These are phyloP conservation scores for Cisticola juncidis DNA, from an alignment of 2,113 vertebrate genomes.

Conservation along the genomic window DNA sequence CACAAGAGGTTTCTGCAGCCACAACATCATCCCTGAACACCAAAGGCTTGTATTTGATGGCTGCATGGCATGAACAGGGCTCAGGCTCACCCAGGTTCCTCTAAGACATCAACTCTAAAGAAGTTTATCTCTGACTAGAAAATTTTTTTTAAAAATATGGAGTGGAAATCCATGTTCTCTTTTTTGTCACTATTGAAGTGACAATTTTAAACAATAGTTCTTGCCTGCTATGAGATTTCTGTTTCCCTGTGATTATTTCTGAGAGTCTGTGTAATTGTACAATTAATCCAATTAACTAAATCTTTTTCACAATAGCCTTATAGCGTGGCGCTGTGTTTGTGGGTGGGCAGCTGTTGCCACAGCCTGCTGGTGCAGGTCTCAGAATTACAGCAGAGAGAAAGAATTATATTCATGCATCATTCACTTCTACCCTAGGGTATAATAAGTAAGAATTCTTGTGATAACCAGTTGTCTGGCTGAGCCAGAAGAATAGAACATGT, in stretches of 20 bases:
- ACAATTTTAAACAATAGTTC: neutral
- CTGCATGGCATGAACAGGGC: neutral
- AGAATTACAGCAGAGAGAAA: neutral
- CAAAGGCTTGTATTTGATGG: neutral
- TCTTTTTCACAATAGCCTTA: neutral
- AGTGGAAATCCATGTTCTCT: neutral
- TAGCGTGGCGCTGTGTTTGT: neutral
- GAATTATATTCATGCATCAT: neutral
- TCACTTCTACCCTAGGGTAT: neutral
- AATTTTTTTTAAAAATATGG: neutral
- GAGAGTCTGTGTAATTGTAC: neutral
- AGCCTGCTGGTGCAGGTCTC: neutral
- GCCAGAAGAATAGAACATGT: neutral
- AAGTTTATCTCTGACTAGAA: neutral
- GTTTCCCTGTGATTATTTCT: neutral
- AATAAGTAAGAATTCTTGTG: neutral
- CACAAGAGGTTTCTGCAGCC: neutral
- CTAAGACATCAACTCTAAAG: neutral
- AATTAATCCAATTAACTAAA: conserved; percentile 5
- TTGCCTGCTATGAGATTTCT: neutral
- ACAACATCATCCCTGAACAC: neutral
- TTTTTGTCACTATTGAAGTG: neutral
- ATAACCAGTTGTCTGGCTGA: neutral
- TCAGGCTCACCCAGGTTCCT: neutral
- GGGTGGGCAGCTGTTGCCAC: neutral